Evolutionary conservation across 1,140 invertebrate species (phyloP), one percentile per base, ranked within the genome.

Genomic region (Vanessa atalanta): DNA sequence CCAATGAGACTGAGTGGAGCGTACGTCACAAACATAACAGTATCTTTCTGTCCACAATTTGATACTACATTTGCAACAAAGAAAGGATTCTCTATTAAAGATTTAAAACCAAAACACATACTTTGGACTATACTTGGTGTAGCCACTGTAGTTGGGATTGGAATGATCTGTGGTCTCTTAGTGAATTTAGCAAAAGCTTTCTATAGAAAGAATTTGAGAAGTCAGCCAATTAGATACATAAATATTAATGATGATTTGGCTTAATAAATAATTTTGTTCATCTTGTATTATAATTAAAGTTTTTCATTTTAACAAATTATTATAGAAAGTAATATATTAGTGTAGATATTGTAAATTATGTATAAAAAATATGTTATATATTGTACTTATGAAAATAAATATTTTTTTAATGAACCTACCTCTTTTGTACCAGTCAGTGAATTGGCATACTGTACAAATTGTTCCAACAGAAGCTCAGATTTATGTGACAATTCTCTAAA

Each of bases 401-500:
- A 75, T 78, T 78, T 77, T 76, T 75, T 76, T 65, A 73, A 68
- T 70, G 70, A 48, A 89, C 88, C 84, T 79, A 94, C 94, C 93
- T 94, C 93, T 87, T 91, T 88, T 71, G 91, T 89, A 77, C 94
- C 94, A 60, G 88, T 88, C 64, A 94, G 80, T 78, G 93, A 91
- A 85, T 93, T 92, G 31, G 94, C 93, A 90, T 93, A 94, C 65
- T 93, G 88, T 65, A 95, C 81, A 86, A 94, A 95, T 85, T 94
- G 93, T 82, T 94, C 91, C 81, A 95, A 86, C n/a, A 94, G 83
- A 79, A 93, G 91, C 85, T 94, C 93, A 63, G 93, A 93, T 85
- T 94, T 94, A 67, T 93, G 91, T 76, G 94, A 93, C 61, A 93
- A 79, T 82, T 94, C 93, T 88, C 91, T 93, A 86, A 95, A 95